These are phyloP conservation scores for Acanthosepion pharaonis DNA, from an alignment of 2,888 invertebrate genomes.

Conservation along the genomic window DNA sequence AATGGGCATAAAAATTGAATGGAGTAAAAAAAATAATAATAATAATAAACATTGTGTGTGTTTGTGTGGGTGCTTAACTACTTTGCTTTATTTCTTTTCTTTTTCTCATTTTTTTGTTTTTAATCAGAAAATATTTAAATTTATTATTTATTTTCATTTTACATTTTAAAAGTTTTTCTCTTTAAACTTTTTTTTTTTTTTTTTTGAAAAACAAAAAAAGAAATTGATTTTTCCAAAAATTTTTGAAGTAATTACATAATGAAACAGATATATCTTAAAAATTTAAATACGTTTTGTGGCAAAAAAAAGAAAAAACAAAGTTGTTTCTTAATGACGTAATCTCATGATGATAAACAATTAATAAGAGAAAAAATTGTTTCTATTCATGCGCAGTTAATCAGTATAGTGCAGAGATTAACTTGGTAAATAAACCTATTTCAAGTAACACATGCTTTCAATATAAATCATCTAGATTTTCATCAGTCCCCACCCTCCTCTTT, in stretches of 20 bases:
- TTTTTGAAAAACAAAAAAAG: background rate
- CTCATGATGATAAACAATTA: background rate
- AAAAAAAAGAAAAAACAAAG: background rate
- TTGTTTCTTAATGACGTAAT: background rate
- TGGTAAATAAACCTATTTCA: background rate
- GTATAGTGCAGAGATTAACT: background rate
- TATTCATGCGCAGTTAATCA: background rate
- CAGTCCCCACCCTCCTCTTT: background rate
- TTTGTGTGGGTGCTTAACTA: slow-evolving; percentile 21
- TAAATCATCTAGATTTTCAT: background rate
- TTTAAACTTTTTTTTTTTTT: background rate
- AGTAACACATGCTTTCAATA: background rate
- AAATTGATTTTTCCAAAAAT: background rate
- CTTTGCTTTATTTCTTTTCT: background rate
- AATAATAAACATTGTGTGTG: background rate
- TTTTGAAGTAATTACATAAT: background rate
- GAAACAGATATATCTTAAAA: background rate
- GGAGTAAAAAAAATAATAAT: background rate
- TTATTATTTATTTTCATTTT: slow-evolving; percentile 33
- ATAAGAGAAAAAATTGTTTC: background rate
- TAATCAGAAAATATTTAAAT: background rate
- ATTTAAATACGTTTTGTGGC: background rate
- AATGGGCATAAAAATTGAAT: background rate
- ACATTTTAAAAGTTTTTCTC: background rate
- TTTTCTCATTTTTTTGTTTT: background rate